A percentile compares a stretch with the other conserved stretches of the same genome.
Evolutionary conservation across 2,797 vertebrate genomes (phyloP).

Genomic region (Melanotaenia nigrans): DNA sequence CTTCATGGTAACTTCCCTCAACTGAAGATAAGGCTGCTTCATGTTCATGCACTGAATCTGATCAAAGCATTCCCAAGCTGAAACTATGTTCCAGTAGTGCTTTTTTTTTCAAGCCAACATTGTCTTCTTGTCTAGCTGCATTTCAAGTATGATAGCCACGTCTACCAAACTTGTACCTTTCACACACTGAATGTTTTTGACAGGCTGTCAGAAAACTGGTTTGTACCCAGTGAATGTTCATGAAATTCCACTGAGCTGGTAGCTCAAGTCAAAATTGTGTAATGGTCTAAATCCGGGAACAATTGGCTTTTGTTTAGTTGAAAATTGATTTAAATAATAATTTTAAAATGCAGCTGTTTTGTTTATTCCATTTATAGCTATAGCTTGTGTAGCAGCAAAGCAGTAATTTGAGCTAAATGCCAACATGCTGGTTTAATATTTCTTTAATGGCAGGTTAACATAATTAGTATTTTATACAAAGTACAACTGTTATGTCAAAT

Average conservation of each 20-base stretch:
- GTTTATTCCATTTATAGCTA: neutral
- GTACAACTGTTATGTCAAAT: too few relatives aligned
- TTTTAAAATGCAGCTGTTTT: neutral
- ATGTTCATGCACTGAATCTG: neutral
- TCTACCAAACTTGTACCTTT: constrained; percentile 10
- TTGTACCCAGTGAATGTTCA: neutral
- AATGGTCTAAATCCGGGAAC: neutral
- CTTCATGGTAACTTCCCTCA: neutral
- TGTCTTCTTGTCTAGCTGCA: constrained; percentile 22
- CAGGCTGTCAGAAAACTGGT: constrained; percentile 36
- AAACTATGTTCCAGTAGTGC: constrained; percentile 23
- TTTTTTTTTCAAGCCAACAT: constrained; percentile 2
- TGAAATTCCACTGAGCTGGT: neutral
- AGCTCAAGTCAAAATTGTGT: neutral
- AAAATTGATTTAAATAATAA: neutral
- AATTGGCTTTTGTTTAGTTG: neutral
- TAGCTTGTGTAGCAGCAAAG: neutral
- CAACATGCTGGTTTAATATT: too few relatives aligned
- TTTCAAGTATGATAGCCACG: constrained; percentile 29
- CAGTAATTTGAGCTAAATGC: too few relatives aligned
- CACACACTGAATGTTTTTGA: constrained; percentile 14
- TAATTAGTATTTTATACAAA: neutral
- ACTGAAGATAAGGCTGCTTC: neutral
- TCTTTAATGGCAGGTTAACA: neutral
- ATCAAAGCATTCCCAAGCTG: constrained; percentile 27